Percentiles rank a stretch among this genome's conserved stretches.
phyloP scores from a whole-genome alignment of 2,888 invertebrate genomes.

The Cosmia trapezina region DNA sequence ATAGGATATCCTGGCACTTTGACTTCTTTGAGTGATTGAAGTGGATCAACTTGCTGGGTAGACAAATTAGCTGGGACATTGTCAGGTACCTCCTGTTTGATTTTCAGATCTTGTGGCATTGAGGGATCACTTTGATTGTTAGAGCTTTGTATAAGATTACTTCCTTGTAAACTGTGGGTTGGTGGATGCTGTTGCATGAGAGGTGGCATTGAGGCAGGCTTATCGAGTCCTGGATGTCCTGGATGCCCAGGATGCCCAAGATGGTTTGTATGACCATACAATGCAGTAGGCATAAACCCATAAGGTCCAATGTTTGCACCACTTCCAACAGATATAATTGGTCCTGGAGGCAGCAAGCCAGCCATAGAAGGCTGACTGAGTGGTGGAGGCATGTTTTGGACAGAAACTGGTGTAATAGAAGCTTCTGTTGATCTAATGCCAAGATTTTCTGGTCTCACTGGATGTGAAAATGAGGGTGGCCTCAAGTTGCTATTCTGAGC shows the following conservation, averaged over 20 bases:
- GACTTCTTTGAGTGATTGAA: conserved; percentile 94
- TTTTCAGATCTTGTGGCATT: conserved; percentile 89
- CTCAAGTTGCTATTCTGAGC: conserved; percentile 75
- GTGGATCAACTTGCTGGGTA: conserved; percentile 91
- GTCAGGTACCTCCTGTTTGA: conserved; percentile 90
- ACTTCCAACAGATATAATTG: conserved; percentile 91
- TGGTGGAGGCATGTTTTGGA: conserved; percentile 84
- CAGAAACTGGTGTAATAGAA: conserved; percentile 79
- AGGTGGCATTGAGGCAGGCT: conserved; percentile 82
- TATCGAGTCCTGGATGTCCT: conserved; percentile 82
- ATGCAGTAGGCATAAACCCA: conserved; percentile 90
- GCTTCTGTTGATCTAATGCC: conserved; percentile 82
- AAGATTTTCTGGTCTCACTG: conserved; percentile 84
- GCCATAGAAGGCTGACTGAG: conserved; percentile 90
- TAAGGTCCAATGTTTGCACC: conserved; percentile 91
- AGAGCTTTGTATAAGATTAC: conserved; percentile 77
- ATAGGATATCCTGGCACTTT: conserved; percentile 94
- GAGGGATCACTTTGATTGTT: conserved; percentile 83
- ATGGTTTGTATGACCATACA: conserved; percentile 80
- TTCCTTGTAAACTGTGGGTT: conserved; percentile 79
- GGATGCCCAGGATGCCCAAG: conserved; percentile 63
- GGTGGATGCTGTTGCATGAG: conserved; percentile 84
- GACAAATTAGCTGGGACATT: conserved; percentile 87
- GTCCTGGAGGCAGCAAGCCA: conserved; percentile 90
- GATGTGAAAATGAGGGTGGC: conserved; percentile 81